A percentile compares a stretch with the other conserved stretches of the same genome.
phyloP scores from a whole-genome alignment of 2,113 vertebrate species.

The Gymnorhina tibicen region DNA sequence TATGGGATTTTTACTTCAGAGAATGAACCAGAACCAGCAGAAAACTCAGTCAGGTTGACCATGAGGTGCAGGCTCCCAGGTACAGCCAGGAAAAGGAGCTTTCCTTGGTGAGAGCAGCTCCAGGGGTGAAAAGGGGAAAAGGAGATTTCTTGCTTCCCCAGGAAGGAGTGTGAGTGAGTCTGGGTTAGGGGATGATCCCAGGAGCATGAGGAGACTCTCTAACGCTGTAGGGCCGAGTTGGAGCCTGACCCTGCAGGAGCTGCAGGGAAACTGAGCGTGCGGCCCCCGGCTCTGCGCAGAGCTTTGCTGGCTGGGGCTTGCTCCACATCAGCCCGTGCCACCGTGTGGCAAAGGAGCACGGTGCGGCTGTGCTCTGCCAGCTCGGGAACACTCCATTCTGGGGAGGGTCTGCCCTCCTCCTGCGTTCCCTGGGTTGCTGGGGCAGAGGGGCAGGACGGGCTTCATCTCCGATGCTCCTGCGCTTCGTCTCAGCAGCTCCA shows the following conservation, averaged over 20 bases:
- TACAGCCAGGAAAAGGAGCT: background rate
- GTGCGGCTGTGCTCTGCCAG: background rate
- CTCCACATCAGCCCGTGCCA: background rate
- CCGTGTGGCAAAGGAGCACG: background rate
- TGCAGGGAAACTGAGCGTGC: background rate
- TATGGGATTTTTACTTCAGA: background rate
- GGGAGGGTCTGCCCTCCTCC: background rate
- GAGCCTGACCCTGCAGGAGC: background rate
- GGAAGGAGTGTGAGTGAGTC: background rate
- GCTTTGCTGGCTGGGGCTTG: background rate
- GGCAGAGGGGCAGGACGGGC: too few species aligned
- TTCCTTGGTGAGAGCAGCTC: background rate
- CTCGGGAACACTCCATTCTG: background rate
- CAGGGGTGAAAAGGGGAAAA: background rate
- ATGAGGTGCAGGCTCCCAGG: background rate
- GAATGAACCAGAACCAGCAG: background rate
- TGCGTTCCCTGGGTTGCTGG: background rate
- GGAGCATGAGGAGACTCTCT: background rate
- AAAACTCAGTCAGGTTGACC: background rate
- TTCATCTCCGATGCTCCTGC: rapidly evolving
- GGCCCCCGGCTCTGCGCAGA: too few species aligned
- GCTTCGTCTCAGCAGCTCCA: rapidly evolving
- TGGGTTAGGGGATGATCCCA: background rate
- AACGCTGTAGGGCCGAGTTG: rapidly evolving
- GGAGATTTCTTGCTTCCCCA: background rate